Evolutionary conservation across 2,113 vertebrate genomes (phyloP), one percentile per base, ranked within the genome.

Genomic region (Scalopus aquaticus): DNA sequence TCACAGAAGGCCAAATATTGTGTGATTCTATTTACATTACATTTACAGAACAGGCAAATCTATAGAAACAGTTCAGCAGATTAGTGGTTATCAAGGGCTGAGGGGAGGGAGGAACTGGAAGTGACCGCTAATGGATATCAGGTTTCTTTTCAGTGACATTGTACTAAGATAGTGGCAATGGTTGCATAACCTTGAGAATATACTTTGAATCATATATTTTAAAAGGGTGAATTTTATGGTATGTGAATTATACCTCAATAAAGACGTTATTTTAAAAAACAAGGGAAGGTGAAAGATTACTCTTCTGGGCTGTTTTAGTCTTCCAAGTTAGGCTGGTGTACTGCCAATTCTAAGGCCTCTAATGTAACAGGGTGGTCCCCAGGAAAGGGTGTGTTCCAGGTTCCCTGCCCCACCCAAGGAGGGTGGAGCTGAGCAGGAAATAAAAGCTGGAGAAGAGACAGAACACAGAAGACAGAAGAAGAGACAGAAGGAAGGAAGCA

Each of bases 281-380:
- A 83, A 89, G 15, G n/a, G 13, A 74, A 73, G 9, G 88, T 70
- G 9, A 88, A 65, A 28, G 73, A 84, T 44, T 51, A 79, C 30
- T 0, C 39, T 92, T 77, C 64, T 83, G 88, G 37, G 35, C 22
- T 93, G 3, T 90, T 81, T 58, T 56, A 85, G 49, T 9, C 69
- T 42, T 85, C n/a, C 17, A 19, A 81, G 46, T 72, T 35, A 90
- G 58, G 62, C 15, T 74, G 17, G 19, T 73, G 3, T n/a, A 70
- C 6, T 88, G 74, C 39, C 26, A 90, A 95, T 15, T 62, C 73
- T 73, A 84, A 94, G 30, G 39, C n/a, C 46, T 88, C 54, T n/a
- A n/a, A n/a, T n/a, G n/a, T n/a, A n/a, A n/a, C n/a, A n/a, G n/a
- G n/a, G n/a, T n/a, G n/a, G n/a, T n/a, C n/a, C n/a, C n/a, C n/a